A percentile compares a stretch with the other conserved stretches of the same genome.
phyloP scores from a whole-genome alignment of 2,113 vertebrate genomes.

The Platysteira castanea region DNA sequence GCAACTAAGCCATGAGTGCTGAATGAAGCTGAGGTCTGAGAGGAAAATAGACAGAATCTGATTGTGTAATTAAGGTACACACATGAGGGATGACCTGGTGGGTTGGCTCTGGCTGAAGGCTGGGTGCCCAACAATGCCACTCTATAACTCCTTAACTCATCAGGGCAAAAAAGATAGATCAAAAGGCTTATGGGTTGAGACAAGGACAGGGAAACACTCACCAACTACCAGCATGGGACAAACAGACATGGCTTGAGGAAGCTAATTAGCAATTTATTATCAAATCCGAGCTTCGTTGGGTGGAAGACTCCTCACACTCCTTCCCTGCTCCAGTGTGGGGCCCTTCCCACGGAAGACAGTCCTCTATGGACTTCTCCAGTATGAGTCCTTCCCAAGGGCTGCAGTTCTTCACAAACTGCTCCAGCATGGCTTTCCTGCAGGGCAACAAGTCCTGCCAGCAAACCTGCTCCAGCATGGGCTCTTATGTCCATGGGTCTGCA shows the following conservation, averaged over 20 bases:
- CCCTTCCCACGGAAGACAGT: background rate
- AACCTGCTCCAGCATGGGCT: background rate
- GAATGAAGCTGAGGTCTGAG: background rate
- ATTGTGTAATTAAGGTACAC: background rate
- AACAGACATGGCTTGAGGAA: background rate
- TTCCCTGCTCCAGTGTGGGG: background rate
- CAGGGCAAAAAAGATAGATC: background rate
- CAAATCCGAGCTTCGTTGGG: background rate
- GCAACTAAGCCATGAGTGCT: background rate
- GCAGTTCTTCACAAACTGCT: background rate
- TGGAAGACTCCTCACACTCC: background rate
- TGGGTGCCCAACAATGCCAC: background rate
- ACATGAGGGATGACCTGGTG: background rate
- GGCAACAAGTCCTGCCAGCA: background rate
- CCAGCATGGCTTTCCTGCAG: too few relatives aligned
- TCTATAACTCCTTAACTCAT: background rate
- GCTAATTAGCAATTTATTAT: background rate
- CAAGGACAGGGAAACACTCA: background rate
- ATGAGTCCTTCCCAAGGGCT: background rate
- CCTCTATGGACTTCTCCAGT: background rate
- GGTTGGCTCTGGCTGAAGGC: background rate
- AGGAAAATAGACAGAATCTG: background rate
- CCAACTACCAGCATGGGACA: background rate
- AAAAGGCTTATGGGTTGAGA: background rate
- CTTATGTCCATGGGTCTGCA: accelerated